Conservation (phyloP, 2,888 invertebrate species). For the Troides helena region DNA sequence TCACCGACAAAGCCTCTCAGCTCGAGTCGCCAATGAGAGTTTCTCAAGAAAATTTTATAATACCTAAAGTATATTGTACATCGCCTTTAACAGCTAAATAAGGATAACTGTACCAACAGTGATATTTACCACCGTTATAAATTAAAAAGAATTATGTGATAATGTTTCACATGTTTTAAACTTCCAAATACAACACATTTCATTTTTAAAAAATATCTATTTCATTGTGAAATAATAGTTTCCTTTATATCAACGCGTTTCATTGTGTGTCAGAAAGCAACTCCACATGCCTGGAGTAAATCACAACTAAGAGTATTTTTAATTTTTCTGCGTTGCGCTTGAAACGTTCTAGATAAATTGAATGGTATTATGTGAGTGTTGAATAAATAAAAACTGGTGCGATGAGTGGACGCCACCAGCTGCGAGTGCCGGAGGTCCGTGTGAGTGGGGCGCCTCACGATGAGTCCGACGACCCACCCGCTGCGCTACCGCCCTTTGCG, state of each 20-base stretch:
- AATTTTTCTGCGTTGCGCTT: not conserved
- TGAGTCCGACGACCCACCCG: constrained; percentile 67
- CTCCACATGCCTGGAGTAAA: not conserved
- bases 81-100: constrained; percentile 21
- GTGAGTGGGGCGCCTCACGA: constrained; percentile 79
- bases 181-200: constrained; percentile 47
- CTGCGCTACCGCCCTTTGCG: constrained; percentile 65
- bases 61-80: constrained; percentile 13
- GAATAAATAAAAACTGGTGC: constrained; percentile 62
- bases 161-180: not conserved
- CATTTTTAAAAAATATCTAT: constrained; percentile 30
- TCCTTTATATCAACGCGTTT: constrained; percentile 5
- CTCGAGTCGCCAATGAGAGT: constrained; percentile 34
- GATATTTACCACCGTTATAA: not conserved
- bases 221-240: not conserved
- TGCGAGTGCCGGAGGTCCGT: constrained; percentile 85
- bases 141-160: not conserved
- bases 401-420: constrained; percentile 77
- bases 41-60: constrained; percentile 8
- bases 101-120: constrained; percentile 24
- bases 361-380: constrained; percentile 32
- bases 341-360: not conserved
- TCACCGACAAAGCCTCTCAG: constrained; percentile 36
- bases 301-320: not conserved
- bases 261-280: not conserved